phyloP scores from a whole-genome alignment of 1,140 invertebrate genomes.

The Sarcophaga peregrina region DNA sequence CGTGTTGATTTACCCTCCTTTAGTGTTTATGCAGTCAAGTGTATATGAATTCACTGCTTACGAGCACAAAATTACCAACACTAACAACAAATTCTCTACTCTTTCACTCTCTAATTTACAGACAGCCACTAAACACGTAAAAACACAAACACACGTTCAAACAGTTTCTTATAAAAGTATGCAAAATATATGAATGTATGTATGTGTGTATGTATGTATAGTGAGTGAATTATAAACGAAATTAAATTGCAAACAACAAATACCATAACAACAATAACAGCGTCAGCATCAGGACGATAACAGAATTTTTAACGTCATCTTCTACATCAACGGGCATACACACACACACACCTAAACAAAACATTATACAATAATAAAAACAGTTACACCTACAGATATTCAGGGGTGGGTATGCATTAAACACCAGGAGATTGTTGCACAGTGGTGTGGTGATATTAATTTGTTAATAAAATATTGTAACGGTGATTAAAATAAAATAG shows the following conservation, averaged over 20 bases:
- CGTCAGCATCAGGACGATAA: not conserved
- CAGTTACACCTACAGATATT: too few relatives aligned
- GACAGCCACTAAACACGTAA: not conserved
- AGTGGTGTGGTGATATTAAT: too few relatives aligned
- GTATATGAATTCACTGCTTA: constrained; percentile 31
- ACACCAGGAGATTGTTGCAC: too few relatives aligned
- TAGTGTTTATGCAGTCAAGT: constrained; percentile 18
- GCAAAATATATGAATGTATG: not conserved
- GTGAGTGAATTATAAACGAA: constrained; percentile 34
- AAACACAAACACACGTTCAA: not conserved
- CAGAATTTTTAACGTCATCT: not conserved
- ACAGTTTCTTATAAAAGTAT: not conserved
- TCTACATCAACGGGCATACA: not conserved
- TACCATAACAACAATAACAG: not conserved
- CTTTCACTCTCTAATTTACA: not conserved
- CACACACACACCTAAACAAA: not conserved
- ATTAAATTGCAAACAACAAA: constrained; percentile 36
- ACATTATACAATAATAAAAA: not conserved
- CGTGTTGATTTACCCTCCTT: too few relatives aligned
- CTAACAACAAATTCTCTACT: not conserved
- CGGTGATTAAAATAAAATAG: too few relatives aligned
- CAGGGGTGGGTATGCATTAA: too few relatives aligned
- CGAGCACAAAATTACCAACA: not conserved
- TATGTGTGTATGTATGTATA: too few relatives aligned
- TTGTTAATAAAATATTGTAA: too few relatives aligned